Base-by-base conservation (phyloP, 1,140 invertebrate genomes). In the Zaprionus africanus region DNA sequence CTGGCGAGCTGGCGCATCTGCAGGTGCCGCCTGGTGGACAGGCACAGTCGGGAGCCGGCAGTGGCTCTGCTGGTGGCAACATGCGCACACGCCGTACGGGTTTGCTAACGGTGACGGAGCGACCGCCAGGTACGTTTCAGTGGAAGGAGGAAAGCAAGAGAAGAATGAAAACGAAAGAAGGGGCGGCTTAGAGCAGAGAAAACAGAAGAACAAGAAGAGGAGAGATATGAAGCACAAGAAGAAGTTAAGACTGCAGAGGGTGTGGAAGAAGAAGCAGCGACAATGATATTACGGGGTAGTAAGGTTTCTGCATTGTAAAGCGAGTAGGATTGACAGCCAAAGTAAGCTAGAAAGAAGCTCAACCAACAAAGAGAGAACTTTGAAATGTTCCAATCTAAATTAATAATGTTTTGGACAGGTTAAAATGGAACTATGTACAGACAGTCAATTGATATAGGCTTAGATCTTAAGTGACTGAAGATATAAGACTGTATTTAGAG, bases 21-120 rank as follows among this genome's bases (percentile, higher is more conserved):
- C 57, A 76, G 12, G 84, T 58, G 11, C 59, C 93, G 77, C 77
- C 73, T 0, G 72, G 76, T 1, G 61, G 36, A n/a, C 84, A 88
- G 34, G 53, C 72, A 1, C 78, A 77, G 57, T 75, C 92, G 54
- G 79, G 73, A 43, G 64, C 72, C 2, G 62, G 65, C 26, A 41
- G 46, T 15, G 46, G 36, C 5, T 49, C 61, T 1, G 65, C 56
- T 70, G 93, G 91, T 77, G 94, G 93, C 11, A 94, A 93, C 51
- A 94, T 94, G 62, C 94, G 97, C 79, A 96, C 96, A 65, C 94
- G 97, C 79, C 94, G 96, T 57, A 96, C 96, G 34, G 97, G 97
- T 73, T 93, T 98, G 11, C 94, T 96, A 0, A 97, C 97, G 5
- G 97, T 98, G 1, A 97, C 96, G 72, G 97, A 98, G 92, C 93